Base-by-base conservation (phyloP, 1,140 invertebrate species). In the Zophobas atratus region DNA sequence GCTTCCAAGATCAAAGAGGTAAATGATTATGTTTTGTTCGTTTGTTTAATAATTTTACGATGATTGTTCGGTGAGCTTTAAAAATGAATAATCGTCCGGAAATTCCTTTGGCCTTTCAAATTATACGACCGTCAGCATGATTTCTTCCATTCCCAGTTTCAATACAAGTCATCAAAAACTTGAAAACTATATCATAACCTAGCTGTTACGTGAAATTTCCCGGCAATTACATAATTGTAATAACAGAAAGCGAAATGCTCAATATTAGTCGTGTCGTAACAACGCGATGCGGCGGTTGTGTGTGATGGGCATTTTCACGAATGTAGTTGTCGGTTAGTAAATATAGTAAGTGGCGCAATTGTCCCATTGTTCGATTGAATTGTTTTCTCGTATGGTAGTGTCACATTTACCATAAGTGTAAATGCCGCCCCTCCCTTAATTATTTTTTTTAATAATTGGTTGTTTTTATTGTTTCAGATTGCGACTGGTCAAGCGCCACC, bases 11-110 rank as follows among this genome's bases (percentile, higher is more conserved):
- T 43, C 39, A 43, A 67, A 39, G 39, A 67, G 20, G 39, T 39
- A 67, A 67, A 67, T 67, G 33, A 67, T 67, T 43, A 67, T 20
- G 38, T 32, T 67, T 67, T 67, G 60, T 67, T 67, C 60, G 60
- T 67, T 67, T 67, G 60, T 67, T 67, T 67, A 67, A 67, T 63
- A 63, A 63, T 63, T 63, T 63, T 63, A 63, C 57, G 57, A 63
- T 39, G 57, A 63, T 63, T 63, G 57, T 67, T 67, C 39, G 20
- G 60, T 43, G 38, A 33, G 60, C 1, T 67, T 43, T 67, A 67
- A 67, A 67, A 67, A 35, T 57, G 56, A 60, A 60, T 56, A 6
- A 63, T 67, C 60, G 20, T 67, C 60, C 60, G 60, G 60, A 67
- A 67, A 67, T 67, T 67, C 60, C 60, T 67, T 41, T 32, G 36